Conservation (phyloP, 2,113 vertebrate species). For the Anser cygnoides region DNA sequence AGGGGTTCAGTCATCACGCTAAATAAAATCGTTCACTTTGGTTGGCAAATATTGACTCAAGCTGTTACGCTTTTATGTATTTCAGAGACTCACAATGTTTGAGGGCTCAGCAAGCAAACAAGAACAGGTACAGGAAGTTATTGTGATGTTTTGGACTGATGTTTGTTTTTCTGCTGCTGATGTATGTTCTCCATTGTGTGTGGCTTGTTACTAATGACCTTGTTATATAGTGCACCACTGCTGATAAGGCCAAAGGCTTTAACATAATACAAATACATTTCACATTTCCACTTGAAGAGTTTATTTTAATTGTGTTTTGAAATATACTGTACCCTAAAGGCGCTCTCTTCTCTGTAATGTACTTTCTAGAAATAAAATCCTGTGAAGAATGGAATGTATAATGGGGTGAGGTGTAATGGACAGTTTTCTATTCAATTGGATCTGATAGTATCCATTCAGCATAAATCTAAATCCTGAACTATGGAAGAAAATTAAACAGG, state of each 20-base stretch:
- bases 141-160: constrained; percentile 74
- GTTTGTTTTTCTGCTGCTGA: constrained; percentile 76
- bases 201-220: constrained; percentile 76
- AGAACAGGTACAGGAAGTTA: constrained; percentile 83
- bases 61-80: constrained; percentile 81
- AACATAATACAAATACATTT: constrained; percentile 72
- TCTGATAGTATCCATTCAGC: background rate
- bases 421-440: background rate
- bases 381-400: constrained; percentile 36
- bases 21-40: constrained; percentile 80
- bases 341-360: constrained; percentile 26
- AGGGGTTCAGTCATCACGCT: constrained; percentile 71
- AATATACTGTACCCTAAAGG: constrained; percentile 65
- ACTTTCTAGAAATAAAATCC: constrained; percentile 57
- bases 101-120: constrained; percentile 83
- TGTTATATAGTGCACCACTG: constrained; percentile 58
- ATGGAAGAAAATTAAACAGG: background rate
- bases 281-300: constrained; percentile 74
- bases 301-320: constrained; percentile 79
- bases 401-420: constrained; percentile 18
- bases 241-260: constrained; percentile 76
- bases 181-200: constrained; percentile 71
- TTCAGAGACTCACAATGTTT: constrained; percentile 80
- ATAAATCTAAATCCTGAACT: background rate
- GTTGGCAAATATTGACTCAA: constrained; percentile 84